These are phyloP conservation scores for Oreohelix idahoensis DNA, from an alignment of 1,140 invertebrate species.

Conservation along the genomic window DNA sequence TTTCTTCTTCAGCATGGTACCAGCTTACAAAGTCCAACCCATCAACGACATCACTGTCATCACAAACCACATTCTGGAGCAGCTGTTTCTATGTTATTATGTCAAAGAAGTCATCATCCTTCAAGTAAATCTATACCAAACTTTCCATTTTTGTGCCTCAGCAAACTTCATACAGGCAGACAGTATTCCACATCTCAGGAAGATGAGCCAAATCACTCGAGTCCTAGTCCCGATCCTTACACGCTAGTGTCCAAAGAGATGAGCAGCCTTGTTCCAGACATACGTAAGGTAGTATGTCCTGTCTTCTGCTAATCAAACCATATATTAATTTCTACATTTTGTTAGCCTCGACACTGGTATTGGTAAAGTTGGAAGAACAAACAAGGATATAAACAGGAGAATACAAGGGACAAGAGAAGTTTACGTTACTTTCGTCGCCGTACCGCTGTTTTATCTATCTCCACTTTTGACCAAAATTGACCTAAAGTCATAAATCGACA, in stretches of 20 bases:
- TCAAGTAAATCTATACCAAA: neutral
- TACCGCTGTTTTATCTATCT: neutral
- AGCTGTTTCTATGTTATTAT: neutral
- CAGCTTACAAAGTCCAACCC: neutral
- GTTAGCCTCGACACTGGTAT: neutral
- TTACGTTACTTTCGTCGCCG: neutral
- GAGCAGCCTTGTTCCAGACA: slow-evolving; percentile 70
- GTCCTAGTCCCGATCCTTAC: slow-evolving; percentile 82
- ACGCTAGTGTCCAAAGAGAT: slow-evolving; percentile 87
- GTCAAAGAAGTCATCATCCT: neutral
- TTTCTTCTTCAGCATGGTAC: neutral
- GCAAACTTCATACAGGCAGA: neutral
- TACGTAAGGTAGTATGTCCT: slow-evolving; percentile 51
- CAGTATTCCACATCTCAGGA: slow-evolving; percentile 9
- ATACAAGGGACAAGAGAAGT: too few species aligned
- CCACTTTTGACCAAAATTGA: neutral
- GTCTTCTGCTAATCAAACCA: neutral
- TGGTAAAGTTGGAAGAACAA: neutral
- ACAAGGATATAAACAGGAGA: neutral
- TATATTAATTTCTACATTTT: neutral
- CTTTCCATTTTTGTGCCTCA: neutral
- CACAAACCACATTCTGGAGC: neutral
- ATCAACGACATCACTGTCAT: neutral
- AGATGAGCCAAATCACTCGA: neutral
- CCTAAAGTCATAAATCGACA: too few species aligned